Evolutionary conservation across 2,888 invertebrate species (phyloP).

Genomic region (Isoperla grammatica): DNA sequence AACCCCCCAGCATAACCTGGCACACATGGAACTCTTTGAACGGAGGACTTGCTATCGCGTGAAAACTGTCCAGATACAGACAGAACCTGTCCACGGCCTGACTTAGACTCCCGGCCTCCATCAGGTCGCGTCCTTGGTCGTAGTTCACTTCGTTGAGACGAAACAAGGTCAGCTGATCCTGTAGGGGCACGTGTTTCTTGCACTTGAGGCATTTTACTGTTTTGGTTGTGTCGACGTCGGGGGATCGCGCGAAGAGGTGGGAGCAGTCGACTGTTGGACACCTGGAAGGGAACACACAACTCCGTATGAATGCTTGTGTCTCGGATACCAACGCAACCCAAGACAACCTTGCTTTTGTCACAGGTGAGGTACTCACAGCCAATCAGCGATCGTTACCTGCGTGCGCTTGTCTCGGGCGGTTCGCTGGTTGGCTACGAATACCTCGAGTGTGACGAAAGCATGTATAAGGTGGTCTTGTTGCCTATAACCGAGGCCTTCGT

Average conservation of each 20-base stretch:
- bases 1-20: slow-evolving; percentile 62
- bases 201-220: background rate
- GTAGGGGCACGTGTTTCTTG: slow-evolving; percentile 10
- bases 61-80: slow-evolving; percentile 39
- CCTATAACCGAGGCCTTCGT: no score
- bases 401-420: no score
- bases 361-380: no score
- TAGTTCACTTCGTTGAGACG: slow-evolving; percentile 31
- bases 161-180: slow-evolving; percentile 8
- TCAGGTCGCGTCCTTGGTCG: slow-evolving; percentile 38
- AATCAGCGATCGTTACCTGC: no score
- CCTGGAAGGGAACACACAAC: slow-evolving; percentile 15
- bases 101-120: slow-evolving; percentile 50
- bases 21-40: slow-evolving; percentile 62
- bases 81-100: slow-evolving; percentile 54
- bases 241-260: background rate
- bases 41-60: slow-evolving; percentile 46
- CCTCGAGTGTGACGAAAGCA: no score
- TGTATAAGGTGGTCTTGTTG: no score
- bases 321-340: no score
- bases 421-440: no score
- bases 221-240: background rate
- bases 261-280: slow-evolving; percentile 21
- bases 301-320: no score
- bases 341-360: no score